Evolutionary conservation across 2,797 vertebrate genomes (phyloP), one percentile per base, ranked within the genome.

Genomic region (Microctenopoma steveboyesi): DNA sequence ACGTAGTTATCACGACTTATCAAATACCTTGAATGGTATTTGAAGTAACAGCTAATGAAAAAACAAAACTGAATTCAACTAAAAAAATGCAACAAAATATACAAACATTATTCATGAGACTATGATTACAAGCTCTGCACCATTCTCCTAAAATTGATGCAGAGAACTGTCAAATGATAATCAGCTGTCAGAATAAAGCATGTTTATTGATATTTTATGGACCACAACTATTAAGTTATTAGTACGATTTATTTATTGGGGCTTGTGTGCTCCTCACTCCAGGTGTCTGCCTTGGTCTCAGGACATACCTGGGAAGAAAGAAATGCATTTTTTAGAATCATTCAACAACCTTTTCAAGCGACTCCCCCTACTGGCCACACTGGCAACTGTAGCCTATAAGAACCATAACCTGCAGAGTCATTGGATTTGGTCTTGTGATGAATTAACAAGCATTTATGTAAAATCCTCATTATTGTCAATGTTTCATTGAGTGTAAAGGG

Each of bases 51-150:
- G 18, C 56, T 74, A 53, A 64, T 62, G 52, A 63, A 75, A 22
- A 84, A 30, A 65, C 54, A 72, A 51, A 72, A 69, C 43, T 57
- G 28, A 76, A 74, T 69, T 59, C 45, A 75, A 86, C 18, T 65
- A 30, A 74, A 78, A 71, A 70, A 49, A 61, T 28, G 56, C 59
- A 70, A 54, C 68, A 87, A 84, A 76, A 83, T 74, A 87, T 82
- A 88, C 85, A 79, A 89, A 89, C 78, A 90, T 65, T 81, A 90
- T 91, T 86, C 83, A 88, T 85, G 87, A 50, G 59, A 84, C 81
- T 79, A 72, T 64, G 30, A 76, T 70, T 72, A 84, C 79, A 81
- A 77, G 61, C 48, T 78, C 61, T 66, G 74, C 66, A 82, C 64
- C 48, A 51, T 16, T 76, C 54, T 69, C 71, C 60, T 65, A 58